Base-by-base conservation (phyloP, 2,113 vertebrate genomes). In the Ramphastos sulfuratus region DNA sequence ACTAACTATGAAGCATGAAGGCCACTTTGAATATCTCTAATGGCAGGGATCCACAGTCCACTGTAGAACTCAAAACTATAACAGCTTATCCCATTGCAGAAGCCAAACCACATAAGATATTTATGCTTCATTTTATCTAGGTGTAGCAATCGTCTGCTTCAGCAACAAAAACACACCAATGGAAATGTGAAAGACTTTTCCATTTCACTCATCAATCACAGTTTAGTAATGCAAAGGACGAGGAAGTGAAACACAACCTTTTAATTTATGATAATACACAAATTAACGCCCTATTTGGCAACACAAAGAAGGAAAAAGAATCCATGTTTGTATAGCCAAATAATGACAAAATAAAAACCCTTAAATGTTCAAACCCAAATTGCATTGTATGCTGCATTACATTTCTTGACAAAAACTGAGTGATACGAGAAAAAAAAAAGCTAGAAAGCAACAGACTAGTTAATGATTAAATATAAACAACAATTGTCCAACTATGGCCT, bases 81-180 rank as follows among this genome's bases (percentile, higher is more conserved):
- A 54, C 50, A 75, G 78, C 70, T 71, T 60, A 48, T 82, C 64
- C 74, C 27, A 80, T 17, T 42, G 52, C 23, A 87, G 77, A 85
- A 94, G 92, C 35, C 65, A 85, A 92, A 87, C 72, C 67, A 60
- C 65, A 50, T 86, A 46, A 4, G 21, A 58, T 67, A 85, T 44
- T 60, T 81, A 12, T 15, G 46, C 56, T 92, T 65, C n/a, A 9
- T 76, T 89, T 94, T 95, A 88, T 61, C 82, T 75, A 84, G 44
- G 31, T 84, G 24, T 69, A 95, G 92, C 61, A 72, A 89, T 76
- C 55, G 63, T 83, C 65, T 85, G 87, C 63, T 93, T 84, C 61
- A 82, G 66, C 44, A 83, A 94, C 86, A 96, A 89, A 86, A 95
- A 86, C 63, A 69, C 37, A 54, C 48, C 75, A 74, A 90, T 77